Evolutionary conservation across 37 sponge, comb jelly and placozoan genomes (phyloP), one percentile per base, ranked within the genome.

Genomic region (Amphimedon queenslandica): DNA sequence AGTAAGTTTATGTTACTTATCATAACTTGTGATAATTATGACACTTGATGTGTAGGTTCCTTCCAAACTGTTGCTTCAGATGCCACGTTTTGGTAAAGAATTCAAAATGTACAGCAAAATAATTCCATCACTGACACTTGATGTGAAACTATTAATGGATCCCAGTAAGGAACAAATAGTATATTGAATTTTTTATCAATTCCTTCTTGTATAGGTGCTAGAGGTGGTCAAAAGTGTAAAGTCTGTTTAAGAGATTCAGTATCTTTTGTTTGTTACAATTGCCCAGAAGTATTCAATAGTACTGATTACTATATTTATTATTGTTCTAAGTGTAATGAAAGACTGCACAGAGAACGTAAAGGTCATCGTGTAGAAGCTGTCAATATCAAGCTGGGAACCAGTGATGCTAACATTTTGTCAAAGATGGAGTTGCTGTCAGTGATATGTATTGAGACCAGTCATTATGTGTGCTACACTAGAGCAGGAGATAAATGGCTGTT

Each of bases 401-500:
- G 21, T 25, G 61, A n/a, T 60, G 5, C 27, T 60, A 6, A 11
- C 27, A 60, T 25, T 13, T 60, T 25, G 5, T 60, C 18, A 35
- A 39, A 68, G 55, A 47, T 95, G 78, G 82, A 93, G 58, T 73
- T 97, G 4, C 66, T 90, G 55, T 94, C 98, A 47, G 94, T 97
- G 32, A 66, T 97, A 40, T 90, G 94, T 53, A 93, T 93, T 58
- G 94, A 93, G 69, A 97, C 88, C 55, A 97, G 94, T 75, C 98
- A 97, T 72, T 93, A 97, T 69, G 94, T 97, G 58, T 90, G 95
- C 39, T 97, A 89, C 68, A 75, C 87, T 35, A 74, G 82, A 37
- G 21, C 28, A 68, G 80, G 75, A 0, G 72, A 84, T 16, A 56
- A 40, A 38, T 96, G 97, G 97, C 69, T 92, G 1, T 89, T 96